phyloP scores from a whole-genome alignment of 2,113 vertebrate genomes.

The Oxyura jamaicensis region DNA sequence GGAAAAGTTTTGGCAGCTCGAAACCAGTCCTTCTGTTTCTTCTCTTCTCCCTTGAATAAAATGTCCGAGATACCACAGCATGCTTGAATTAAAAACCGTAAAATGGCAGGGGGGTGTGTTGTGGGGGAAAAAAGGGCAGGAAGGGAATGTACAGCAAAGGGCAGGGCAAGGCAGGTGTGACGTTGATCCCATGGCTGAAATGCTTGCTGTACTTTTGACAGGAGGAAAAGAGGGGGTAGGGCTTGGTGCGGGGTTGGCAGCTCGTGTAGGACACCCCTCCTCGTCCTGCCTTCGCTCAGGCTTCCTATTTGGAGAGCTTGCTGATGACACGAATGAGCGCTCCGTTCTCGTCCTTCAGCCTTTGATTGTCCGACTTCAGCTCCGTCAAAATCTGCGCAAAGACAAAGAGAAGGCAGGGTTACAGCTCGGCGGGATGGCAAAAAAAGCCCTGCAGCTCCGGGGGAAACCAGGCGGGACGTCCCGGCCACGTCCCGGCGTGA shows the following conservation, averaged over 20 bases:
- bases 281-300: slow-evolving; percentile 16
- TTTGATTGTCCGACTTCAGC: slow-evolving; percentile 96
- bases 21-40: background rate
- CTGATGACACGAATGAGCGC: slow-evolving; percentile 98
- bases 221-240: slow-evolving; percentile 16
- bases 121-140: background rate
- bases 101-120: background rate
- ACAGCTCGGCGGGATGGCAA: background rate
- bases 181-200: slow-evolving; percentile 56
- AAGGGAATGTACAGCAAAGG: slow-evolving; percentile 62
- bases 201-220: background rate
- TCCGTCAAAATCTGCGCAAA: slow-evolving; percentile 89
- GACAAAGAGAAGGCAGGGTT: background rate
- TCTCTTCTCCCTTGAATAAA: slow-evolving; percentile 32
- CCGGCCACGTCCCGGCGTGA: background rate
- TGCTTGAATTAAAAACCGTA: slow-evolving; percentile 54
- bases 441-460: rapidly evolving
- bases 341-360: slow-evolving; percentile 97
- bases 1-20: slow-evolving; percentile 41
- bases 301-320: slow-evolving; percentile 94
- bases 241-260: slow-evolving; percentile 10
- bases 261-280: slow-evolving; percentile 45
- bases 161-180: slow-evolving; percentile 19
- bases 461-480: background rate
- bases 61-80: slow-evolving; percentile 9